phyloP scores from a whole-genome alignment of 1,140 invertebrate genomes.

The Lysiphlebus fabarum region DNA sequence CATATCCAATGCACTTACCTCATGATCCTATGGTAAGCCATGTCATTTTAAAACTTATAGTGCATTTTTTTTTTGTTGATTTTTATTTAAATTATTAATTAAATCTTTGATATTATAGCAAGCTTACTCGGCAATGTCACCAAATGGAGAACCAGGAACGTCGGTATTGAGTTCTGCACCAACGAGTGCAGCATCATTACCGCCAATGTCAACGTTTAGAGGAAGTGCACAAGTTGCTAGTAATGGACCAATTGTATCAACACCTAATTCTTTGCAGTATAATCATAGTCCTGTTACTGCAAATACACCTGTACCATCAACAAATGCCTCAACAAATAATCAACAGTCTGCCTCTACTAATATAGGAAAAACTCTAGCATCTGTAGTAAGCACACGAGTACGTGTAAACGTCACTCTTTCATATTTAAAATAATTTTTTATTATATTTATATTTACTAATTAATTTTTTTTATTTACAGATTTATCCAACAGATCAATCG shows the following conservation, averaged over 20 bases:
- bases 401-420: constrained; percentile 23
- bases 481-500: constrained; percentile 82
- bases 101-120: constrained; percentile 42
- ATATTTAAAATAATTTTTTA: background rate
- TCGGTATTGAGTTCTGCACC: constrained; percentile 56
- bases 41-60: background rate
- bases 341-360: constrained; percentile 62
- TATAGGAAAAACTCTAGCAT: constrained; percentile 76
- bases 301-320: constrained; percentile 45
- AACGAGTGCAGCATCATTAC: constrained; percentile 70
- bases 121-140: constrained; percentile 61
- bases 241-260: constrained; percentile 55
- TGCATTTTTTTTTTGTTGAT: background rate
- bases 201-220: constrained; percentile 91
- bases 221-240: constrained; percentile 58
- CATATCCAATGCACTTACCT: constrained; percentile 60
- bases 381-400: constrained; percentile 60
- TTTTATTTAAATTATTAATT: background rate
- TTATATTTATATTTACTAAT: background rate
- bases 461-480: constrained; percentile 56
- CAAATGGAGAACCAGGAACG: constrained; percentile 51
- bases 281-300: constrained; percentile 51
- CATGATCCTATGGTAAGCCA: constrained; percentile 62
- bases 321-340: constrained; percentile 53
- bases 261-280: constrained; percentile 60